A percentile compares a stretch with the other conserved stretches of the same genome.
Evolutionary conservation across 1,140 invertebrate species (phyloP).

Genomic region (Parasteatoda tepidariorum): DNA sequence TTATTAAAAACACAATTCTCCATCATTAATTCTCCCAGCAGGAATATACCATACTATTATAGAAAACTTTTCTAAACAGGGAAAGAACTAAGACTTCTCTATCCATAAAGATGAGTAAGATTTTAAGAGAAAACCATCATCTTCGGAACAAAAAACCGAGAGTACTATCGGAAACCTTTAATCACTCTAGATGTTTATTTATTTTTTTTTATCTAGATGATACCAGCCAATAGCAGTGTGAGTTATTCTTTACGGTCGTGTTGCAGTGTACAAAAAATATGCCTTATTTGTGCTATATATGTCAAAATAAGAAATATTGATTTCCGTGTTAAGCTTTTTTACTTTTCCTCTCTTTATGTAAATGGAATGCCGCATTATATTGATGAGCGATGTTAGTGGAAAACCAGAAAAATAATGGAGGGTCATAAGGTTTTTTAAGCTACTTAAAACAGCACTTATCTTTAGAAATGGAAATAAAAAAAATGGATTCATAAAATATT

Average conservation of each 20-base stretch:
- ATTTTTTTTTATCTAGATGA: constrained; percentile 1
- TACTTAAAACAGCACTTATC: no score
- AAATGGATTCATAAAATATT: no score
- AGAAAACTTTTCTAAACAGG: no score
- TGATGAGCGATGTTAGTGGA: constrained; percentile 6
- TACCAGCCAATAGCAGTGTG: constrained; percentile 27
- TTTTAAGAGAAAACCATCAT: constrained; percentile 31
- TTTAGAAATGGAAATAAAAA: no score
- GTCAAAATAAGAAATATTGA: constrained; percentile 51
- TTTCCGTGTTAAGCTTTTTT: constrained; percentile 11
- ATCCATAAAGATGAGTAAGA: constrained; percentile 33
- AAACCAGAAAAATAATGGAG: no score
- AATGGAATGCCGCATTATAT: constrained; percentile 19
- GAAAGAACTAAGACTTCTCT: no score
- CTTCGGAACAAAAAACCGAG: background rate
- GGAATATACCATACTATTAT: no score
- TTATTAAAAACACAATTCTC: no score
- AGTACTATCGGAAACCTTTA: constrained; percentile 47
- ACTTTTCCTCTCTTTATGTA: constrained; percentile 3
- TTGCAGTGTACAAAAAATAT: constrained; percentile 10
- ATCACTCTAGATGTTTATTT: constrained; percentile 34
- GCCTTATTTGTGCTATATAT: constrained; percentile 1
- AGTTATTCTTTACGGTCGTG: constrained; percentile 21
- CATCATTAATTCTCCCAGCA: no score
- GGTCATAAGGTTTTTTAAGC: no score